A percentile compares a stretch with the other conserved stretches of the same genome.
Evolutionary conservation across 2,888 invertebrate genomes (phyloP).

Genomic region (Dromius quadrimaculatus): DNA sequence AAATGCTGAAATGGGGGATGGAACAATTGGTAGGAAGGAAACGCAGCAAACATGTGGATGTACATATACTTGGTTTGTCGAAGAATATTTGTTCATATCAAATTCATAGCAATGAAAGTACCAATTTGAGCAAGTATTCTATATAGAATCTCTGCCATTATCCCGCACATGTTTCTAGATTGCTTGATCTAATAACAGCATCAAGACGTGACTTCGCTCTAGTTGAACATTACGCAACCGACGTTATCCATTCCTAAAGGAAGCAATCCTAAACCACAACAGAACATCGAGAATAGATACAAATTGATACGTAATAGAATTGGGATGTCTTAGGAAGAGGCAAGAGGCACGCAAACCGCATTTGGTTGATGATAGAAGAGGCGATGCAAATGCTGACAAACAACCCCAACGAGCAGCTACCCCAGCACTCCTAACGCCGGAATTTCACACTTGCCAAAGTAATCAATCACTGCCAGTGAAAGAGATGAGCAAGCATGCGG

Average conservation of each 20-base stretch:
- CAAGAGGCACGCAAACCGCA: neutral
- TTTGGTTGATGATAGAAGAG: neutral
- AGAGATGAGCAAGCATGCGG: neutral
- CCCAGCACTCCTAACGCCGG: constrained; percentile 8
- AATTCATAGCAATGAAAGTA: neutral
- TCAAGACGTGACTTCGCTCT: constrained; percentile 14
- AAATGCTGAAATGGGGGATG: neutral
- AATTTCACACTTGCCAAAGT: constrained; percentile 48
- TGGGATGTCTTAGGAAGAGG: constrained; percentile 10
- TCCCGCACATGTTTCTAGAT: constrained; percentile 9
- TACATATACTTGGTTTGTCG: neutral
- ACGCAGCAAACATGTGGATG: neutral
- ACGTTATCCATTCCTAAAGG: constrained; percentile 28
- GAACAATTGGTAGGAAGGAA: neutral
- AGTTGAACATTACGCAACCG: constrained; percentile 28
- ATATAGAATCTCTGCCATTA: constrained; percentile 2
- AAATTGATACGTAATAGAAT: constrained; percentile 50
- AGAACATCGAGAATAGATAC: constrained; percentile 38
- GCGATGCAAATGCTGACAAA: constrained; percentile 16
- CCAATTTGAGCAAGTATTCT: constrained; percentile 1
- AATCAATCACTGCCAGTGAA: constrained; percentile 45
- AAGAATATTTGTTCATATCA: constrained; percentile 6
- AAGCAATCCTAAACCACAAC: constrained; percentile 24
- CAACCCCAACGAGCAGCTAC: constrained; percentile 5
- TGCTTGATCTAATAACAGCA: constrained; percentile 22